These are phyloP conservation scores for Rambutsinella grinnellia DNA, from an alignment of 2,888 invertebrate species.

Conservation along the genomic window DNA sequence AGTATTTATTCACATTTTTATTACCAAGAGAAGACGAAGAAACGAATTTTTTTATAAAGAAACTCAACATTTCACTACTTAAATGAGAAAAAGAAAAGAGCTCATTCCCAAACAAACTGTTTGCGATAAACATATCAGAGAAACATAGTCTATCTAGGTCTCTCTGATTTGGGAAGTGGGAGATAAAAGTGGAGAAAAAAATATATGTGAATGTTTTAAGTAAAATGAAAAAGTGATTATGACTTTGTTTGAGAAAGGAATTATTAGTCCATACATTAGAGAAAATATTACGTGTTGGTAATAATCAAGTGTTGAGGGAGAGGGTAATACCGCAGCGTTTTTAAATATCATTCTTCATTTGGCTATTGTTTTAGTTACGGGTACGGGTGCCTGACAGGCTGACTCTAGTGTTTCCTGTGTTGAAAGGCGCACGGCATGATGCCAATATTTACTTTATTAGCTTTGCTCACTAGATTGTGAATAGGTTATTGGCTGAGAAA, in stretches of 20 bases:
- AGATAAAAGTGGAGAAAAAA: neutral
- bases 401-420: constrained; percentile 39
- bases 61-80: neutral
- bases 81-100: neutral
- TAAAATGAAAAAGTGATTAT: no score
- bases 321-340: neutral
- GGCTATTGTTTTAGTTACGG: neutral
- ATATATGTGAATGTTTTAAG: no score
- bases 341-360: neutral
- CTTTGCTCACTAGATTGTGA: neutral
- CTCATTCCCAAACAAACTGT: neutral
- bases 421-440: constrained; percentile 32
- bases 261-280: no score
- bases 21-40: neutral
- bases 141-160: neutral
- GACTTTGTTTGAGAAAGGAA: no score
- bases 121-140: neutral
- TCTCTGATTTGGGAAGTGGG: neutral
- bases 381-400: constrained; percentile 22
- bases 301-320: neutral
- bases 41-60: neutral
- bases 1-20: constrained; percentile 2
- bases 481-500: neutral
- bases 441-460: constrained; percentile 24
- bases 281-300: neutral